Conservation (phyloP, 2,888 invertebrate genomes). For the Esperia sulphurella region DNA sequence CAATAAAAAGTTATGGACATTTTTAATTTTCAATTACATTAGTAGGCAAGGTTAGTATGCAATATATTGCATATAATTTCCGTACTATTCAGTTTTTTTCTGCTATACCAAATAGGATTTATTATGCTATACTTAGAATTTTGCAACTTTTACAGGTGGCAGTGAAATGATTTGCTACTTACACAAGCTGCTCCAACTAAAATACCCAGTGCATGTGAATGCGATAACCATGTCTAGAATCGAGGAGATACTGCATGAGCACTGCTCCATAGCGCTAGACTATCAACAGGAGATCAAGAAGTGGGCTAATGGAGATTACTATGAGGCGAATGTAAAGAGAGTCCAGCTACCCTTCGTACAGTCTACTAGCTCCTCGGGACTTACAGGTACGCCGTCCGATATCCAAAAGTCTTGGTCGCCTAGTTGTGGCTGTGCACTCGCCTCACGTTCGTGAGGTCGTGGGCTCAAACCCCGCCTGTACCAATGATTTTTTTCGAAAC, state of each 20-base stretch:
- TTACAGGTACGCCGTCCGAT: constrained; percentile 69
- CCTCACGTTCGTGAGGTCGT: too few relatives aligned
- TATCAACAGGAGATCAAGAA: constrained; percentile 88
- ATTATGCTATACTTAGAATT: too few relatives aligned
- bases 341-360: constrained; percentile 92
- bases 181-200: constrained; percentile 92
- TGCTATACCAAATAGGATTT: too few relatives aligned
- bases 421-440: too few relatives aligned
- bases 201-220: constrained; percentile 94
- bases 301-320: constrained; percentile 91
- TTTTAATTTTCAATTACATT: too few relatives aligned
- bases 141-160: constrained; percentile 77
- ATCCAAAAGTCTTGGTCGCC: too few relatives aligned
- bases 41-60: too few relatives aligned
- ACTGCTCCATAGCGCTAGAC: constrained; percentile 87
- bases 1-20: too few relatives aligned
- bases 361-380: constrained; percentile 79
- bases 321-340: constrained; percentile 89
- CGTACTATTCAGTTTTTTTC: too few relatives aligned
- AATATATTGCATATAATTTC: too few relatives aligned
- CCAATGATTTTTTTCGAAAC: too few relatives aligned
- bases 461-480: too few relatives aligned
- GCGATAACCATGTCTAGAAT: constrained; percentile 92
- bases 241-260: constrained; percentile 91
- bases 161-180: constrained; percentile 91